Evolutionary conservation across 2,797 vertebrate genomes (phyloP).

Genomic region (Pangasius djambal): DNA sequence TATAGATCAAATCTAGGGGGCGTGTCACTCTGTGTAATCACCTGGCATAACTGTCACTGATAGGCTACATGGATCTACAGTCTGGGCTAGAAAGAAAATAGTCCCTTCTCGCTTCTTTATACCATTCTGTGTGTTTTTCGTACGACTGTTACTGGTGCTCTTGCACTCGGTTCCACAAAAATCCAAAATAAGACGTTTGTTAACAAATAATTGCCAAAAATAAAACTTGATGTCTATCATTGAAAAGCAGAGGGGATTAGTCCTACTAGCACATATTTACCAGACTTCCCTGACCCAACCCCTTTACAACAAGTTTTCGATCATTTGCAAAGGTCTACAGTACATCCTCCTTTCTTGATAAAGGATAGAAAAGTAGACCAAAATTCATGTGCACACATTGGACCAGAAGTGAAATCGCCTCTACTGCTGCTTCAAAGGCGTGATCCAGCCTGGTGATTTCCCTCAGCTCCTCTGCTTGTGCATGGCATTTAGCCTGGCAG

Average conservation of each 20-base stretch:
- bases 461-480: conserved; percentile 15
- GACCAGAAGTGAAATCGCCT: conserved; percentile 1
- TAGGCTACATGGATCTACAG: not conserved
- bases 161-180: not conserved
- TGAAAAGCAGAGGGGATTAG: not conserved
- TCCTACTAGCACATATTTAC: not conserved
- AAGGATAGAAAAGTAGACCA: not conserved
- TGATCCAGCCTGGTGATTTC: conserved; percentile 9
- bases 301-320: no score
- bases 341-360: not conserved
- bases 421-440: not conserved
- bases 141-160: not conserved
- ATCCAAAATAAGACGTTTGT: not conserved
- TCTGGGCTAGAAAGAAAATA: not conserved
- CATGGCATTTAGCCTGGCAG: conserved; percentile 20
- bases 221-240: not conserved
- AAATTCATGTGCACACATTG: not conserved
- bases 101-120: no score
- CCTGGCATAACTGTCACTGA: not conserved
- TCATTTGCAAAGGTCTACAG: not conserved
- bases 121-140: not conserved
- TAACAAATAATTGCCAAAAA: no score
- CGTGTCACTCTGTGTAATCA: not conserved
- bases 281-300: not conserved
- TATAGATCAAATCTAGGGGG: not conserved